phyloP scores from a whole-genome alignment of 2,888 invertebrate genomes.

The Diogma glabrata region DNA sequence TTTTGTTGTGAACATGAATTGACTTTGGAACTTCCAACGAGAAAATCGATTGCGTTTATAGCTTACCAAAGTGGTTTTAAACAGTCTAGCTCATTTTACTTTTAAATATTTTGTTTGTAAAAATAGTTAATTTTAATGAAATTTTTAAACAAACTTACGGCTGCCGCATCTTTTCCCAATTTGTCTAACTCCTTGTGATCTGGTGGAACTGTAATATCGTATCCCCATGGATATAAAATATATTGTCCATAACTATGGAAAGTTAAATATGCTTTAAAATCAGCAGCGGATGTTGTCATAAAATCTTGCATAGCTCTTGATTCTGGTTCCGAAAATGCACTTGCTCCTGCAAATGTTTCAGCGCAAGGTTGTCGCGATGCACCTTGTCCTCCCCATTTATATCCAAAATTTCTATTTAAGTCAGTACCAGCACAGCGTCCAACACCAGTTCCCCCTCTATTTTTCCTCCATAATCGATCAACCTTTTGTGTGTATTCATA shows the following conservation, averaged over 20 bases:
- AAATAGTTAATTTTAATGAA: not conserved
- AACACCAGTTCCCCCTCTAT: conserved; percentile 47
- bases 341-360: conserved; percentile 67
- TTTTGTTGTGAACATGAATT: no score
- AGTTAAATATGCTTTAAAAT: conserved; percentile 59
- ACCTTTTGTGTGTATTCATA: conserved; percentile 74
- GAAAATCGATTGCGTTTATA: no score
- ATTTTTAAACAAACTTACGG: conserved; percentile 35
- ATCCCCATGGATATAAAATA: conserved; percentile 79
- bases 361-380: conserved; percentile 72
- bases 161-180: conserved; percentile 57
- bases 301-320: conserved; percentile 53
- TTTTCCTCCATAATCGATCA: conserved; percentile 77
- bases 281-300: conserved; percentile 37
- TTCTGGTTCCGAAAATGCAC: conserved; percentile 80
- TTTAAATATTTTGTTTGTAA: not conserved
- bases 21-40: no score
- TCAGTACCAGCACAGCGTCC: conserved; percentile 61
- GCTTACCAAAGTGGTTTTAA: no score
- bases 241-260: conserved; percentile 83
- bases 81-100: no score
- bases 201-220: conserved; percentile 56
- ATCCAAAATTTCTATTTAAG: conserved; percentile 80
- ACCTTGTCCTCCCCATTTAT: conserved; percentile 77
- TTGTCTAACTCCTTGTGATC: conserved; percentile 56